Base-by-base conservation (phyloP, 2,888 invertebrate genomes). In the Platycnemis pennipes region DNA sequence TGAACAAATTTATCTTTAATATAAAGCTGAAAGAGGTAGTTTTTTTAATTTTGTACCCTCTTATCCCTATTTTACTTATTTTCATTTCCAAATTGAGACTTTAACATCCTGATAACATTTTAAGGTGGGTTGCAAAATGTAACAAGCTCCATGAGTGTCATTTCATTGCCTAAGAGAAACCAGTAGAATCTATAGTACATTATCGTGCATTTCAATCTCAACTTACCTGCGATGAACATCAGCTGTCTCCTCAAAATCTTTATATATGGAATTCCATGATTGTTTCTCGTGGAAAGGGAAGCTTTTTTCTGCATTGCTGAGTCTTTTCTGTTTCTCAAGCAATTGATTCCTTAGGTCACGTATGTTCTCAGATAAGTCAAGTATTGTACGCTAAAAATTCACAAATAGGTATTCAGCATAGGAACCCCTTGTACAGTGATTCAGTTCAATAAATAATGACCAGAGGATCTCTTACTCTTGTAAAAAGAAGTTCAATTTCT, bases 151-250 rank as follows among this genome's bases (percentile, higher is more conserved):
- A n/a, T n/a, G n/a, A n/a, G n/a, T n/a, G n/a, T n/a, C n/a, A n/a
- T n/a, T n/a, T n/a, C n/a, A n/a, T n/a, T n/a, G n/a, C n/a, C n/a
- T n/a, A n/a, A n/a, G n/a, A n/a, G n/a, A n/a, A n/a, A n/a, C n/a
- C n/a, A n/a, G n/a, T n/a, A n/a, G n/a, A n/a, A n/a, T n/a, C n/a
- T n/a, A n/a, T n/a, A n/a, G n/a, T n/a, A n/a, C n/a, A n/a, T n/a
- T n/a, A n/a, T n/a, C n/a, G n/a, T n/a, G n/a, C n/a, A n/a, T n/a
- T n/a, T n/a, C n/a, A n/a, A 88, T 31, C n/a, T 8, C 8, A 31
- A 91, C 63, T 91, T 44, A 91, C 91, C 91, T 91, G 7, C 42
- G 22, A 91, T 91, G 63, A 26, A 63, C 91, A n/a, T 63, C 69
- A 45, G 63, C 69, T 26, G 45, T 63, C 42, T 16, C 19, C 19